phyloP scores from a whole-genome alignment of 2,888 invertebrate species.

The Callimorpha dominula region DNA sequence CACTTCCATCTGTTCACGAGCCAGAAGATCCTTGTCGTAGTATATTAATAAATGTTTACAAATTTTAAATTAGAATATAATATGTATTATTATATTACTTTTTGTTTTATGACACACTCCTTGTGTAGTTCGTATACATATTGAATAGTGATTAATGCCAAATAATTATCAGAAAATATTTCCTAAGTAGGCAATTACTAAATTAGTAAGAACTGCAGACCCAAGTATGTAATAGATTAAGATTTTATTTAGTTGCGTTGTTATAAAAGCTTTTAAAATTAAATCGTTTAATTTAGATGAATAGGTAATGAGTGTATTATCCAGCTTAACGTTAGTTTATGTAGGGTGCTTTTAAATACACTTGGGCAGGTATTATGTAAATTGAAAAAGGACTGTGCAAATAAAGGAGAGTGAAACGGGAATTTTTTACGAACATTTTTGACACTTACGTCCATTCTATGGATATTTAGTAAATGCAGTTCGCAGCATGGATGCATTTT shows the following conservation, averaged over 20 bases:
- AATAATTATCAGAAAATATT: background rate
- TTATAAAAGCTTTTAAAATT: background rate
- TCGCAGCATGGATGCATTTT: background rate
- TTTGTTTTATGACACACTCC: background rate
- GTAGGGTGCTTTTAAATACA: background rate
- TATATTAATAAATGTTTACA: background rate
- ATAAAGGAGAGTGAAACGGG: too few relatives aligned
- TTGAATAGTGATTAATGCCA: background rate
- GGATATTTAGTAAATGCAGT: background rate
- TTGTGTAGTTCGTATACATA: background rate
- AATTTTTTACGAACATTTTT: background rate
- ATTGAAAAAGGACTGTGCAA: background rate
- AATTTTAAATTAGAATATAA: background rate
- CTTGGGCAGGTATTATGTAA: background rate
- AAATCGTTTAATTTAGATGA: conserved; percentile 26
- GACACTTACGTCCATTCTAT: background rate
- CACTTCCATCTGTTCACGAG: too few relatives aligned
- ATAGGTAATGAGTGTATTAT: conserved; percentile 46
- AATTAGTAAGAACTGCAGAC: background rate
- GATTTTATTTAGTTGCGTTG: background rate
- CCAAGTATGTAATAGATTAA: conserved; percentile 3
- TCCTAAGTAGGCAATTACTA: background rate
- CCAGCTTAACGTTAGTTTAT: conserved; percentile 21
- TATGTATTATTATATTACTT: background rate
- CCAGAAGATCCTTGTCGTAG: too few relatives aligned